phyloP scores from a whole-genome alignment of 2,888 invertebrate species.

The Dione juno region DNA sequence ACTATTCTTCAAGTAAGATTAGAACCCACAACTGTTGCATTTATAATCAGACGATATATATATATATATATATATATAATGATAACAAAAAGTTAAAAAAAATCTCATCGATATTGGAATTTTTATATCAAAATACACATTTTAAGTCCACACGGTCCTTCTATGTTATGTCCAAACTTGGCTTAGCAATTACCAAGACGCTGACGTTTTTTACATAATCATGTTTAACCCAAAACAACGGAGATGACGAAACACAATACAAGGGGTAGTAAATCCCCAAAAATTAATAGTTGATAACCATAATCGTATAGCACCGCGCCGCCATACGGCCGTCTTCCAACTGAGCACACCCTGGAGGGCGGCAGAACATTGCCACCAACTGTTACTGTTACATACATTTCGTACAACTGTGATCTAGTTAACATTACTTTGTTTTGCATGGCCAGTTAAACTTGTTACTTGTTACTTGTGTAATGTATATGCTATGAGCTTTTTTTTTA shows the following conservation, averaged over 20 bases:
- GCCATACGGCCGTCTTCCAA: slow-evolving; percentile 59
- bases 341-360: slow-evolving; percentile 63
- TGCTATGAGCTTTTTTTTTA: slow-evolving; percentile 17
- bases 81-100: no score
- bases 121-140: not conserved
- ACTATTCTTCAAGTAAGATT: no score
- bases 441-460: slow-evolving; percentile 19
- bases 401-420: slow-evolving; percentile 55
- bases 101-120: not conserved
- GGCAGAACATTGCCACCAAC: slow-evolving; percentile 61
- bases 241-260: slow-evolving; percentile 8
- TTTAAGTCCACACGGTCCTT: not conserved
- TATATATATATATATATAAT: no score
- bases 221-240: not conserved
- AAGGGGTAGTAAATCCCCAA: slow-evolving; percentile 30
- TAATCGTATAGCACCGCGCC: slow-evolving; percentile 56
- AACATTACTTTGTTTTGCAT: slow-evolving; percentile 38
- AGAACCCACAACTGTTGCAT: no score
- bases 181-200: not conserved
- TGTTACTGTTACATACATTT: slow-evolving; percentile 65
- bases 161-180: not conserved
- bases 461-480: slow-evolving; percentile 18
- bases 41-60: no score
- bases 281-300: slow-evolving; percentile 57
- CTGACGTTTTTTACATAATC: not conserved